A percentile compares a stretch with the other conserved stretches of the same genome.
phyloP scores from a whole-genome alignment of 2,113 vertebrate genomes.

The Hippocampus guttulatus region DNA sequence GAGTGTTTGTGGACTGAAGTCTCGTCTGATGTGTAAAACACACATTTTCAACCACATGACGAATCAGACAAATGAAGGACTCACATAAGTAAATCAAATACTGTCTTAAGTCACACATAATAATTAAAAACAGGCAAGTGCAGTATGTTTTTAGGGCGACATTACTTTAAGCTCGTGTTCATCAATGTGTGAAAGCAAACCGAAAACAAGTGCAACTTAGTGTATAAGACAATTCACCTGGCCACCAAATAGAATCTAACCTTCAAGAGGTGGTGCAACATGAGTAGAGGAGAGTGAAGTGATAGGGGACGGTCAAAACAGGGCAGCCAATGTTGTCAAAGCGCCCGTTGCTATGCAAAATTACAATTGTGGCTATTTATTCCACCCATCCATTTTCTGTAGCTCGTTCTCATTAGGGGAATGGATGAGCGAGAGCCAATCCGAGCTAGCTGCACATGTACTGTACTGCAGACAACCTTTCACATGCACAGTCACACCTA shows the following conservation, averaged over 20 bases:
- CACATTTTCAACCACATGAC: neutral
- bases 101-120: neutral
- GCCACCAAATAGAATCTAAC: neutral
- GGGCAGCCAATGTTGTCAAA: neutral
- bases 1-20: neutral
- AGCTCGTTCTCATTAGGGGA: neutral
- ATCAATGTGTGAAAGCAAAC: neutral
- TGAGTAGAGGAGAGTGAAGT: neutral
- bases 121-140: no score
- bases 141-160: neutral
- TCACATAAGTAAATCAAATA: neutral
- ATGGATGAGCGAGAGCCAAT: neutral
- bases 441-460: neutral
- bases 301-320: neutral
- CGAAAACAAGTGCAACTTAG: neutral
- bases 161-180: neutral
- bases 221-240: neutral
- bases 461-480: neutral
- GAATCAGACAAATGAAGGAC: neutral
- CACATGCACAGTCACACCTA: neutral
- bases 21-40: neutral
- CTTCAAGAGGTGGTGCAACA: neutral
- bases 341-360: neutral
- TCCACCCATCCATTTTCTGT: neutral
- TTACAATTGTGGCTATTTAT: neutral